Evolutionary conservation across 2,797 vertebrate species (phyloP), one percentile per base, ranked within the genome.

Genomic region (Trachops cirrhosus): DNA sequence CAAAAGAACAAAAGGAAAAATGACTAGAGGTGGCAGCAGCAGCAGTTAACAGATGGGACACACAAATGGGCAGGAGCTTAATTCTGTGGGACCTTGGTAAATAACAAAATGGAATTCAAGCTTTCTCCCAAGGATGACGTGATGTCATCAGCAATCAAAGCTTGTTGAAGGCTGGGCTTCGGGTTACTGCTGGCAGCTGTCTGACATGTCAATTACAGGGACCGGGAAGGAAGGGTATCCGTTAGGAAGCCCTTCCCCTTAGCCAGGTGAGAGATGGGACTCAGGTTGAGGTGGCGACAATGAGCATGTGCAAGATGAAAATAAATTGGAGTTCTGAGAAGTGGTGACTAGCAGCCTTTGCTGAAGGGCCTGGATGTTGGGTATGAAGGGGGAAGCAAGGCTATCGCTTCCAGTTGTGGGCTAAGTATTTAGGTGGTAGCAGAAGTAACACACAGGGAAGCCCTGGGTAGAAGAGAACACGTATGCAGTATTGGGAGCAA

Each of bases 281-380:
- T 12, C 32, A 4, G 11, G 6, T 37, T 14, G 1, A 48, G 48
- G 24, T 4, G 2, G 7, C 22, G 22, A 19, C 8, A 9, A 2
- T 4, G 3, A 24, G 41, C 8, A 22, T 14, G 24, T 14, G 34
- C 14, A 22, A 34, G 32, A 37, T 44, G 80, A 64, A 48, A 71
- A 32, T 6, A 24, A 34, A 6, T 0, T 10, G 32, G 44, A 34
- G 22, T 24, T 34, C 32, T 2, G 52, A 41, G 52, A 79, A 46
- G 34, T 34, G 37, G 62, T 46, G 8, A 46, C 1, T 39, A 10
- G 37, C 1, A 46, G 37, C 16, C 89, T 16, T 68, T 74, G 11
- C 24, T 12, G n/a, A 57, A 44, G 34, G 12, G 12, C 22, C 67
- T 78, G 34, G 75, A 11, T 34, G 0, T 14, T 7, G 9, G 54